A percentile compares a stretch with the other conserved stretches of the same genome.
Conservation (phyloP, 30 jellyfish, hydroid and myxozoan species). For the Thelohanellus kitauei region DNA sequence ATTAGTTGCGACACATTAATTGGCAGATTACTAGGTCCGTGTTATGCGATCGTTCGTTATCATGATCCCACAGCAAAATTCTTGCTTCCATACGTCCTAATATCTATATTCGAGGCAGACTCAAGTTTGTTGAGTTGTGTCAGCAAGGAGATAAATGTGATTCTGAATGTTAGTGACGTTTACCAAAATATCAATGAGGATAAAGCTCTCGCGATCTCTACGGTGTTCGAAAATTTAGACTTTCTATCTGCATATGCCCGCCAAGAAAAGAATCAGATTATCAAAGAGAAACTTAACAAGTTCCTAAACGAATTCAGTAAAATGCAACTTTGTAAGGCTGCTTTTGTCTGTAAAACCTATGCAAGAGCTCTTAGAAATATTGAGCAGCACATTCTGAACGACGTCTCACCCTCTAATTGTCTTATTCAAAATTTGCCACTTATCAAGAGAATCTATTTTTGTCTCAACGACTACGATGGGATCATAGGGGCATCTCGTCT, state of each 20-base stretch:
- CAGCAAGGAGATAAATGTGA: no score
- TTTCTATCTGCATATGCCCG: constrained; percentile 72
- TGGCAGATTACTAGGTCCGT: no score
- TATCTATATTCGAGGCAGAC: no score
- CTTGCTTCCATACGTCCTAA: no score
- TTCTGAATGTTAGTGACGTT: no score
- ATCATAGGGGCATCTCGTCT: not conserved
- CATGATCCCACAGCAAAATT: no score
- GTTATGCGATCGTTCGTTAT: no score
- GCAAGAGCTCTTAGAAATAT: not conserved
- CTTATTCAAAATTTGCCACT: not conserved
- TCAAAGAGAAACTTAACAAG: constrained; percentile 6
- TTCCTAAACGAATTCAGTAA: not conserved
- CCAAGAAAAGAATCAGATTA: constrained; percentile 63
- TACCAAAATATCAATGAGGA: no score
- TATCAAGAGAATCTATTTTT: not conserved
- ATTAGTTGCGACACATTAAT: no score
- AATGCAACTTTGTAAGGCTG: not conserved
- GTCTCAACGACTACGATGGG: not conserved
- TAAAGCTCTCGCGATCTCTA: no score
- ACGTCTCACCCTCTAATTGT: not conserved
- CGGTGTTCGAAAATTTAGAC: no score
- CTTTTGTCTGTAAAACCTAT: not conserved
- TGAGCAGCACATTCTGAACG: not conserved
- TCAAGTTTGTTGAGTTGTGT: no score